Conservation (phyloP, 2,113 vertebrate species). For the Siphamia tubifer region DNA sequence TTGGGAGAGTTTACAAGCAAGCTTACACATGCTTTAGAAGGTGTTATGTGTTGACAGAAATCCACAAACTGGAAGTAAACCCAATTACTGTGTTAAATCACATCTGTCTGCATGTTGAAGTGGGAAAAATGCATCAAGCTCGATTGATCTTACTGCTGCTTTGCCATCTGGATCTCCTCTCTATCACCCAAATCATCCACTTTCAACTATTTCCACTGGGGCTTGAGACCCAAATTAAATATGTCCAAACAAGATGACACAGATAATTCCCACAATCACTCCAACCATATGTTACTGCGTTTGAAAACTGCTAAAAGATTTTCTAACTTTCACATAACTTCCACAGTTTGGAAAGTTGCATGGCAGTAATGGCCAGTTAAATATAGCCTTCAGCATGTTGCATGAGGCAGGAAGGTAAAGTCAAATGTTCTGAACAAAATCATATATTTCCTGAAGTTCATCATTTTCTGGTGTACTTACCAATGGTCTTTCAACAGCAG, state of each 20-base stretch:
- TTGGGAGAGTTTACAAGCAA: constrained; percentile 5
- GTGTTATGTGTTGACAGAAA: constrained; percentile 62
- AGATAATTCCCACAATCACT: constrained; percentile 86
- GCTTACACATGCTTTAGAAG: constrained; percentile 16
- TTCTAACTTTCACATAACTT: constrained; percentile 83
- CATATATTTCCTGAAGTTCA: constrained; percentile 3
- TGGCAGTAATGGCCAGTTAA: constrained; percentile 36
- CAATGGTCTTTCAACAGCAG: not conserved
- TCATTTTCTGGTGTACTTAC: not conserved
- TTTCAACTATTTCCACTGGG: constrained; percentile 80
- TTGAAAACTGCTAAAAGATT: constrained; percentile 78
- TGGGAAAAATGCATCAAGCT: constrained; percentile 66
- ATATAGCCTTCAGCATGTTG: constrained; percentile 12
- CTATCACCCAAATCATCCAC: constrained; percentile 74
- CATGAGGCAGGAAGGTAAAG: not conserved
- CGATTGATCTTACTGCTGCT: constrained; percentile 71
- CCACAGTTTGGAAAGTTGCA: constrained; percentile 66
- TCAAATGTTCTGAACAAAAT: not conserved
- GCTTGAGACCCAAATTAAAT: constrained; percentile 86
- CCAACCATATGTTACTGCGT: constrained; percentile 86
- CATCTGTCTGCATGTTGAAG: constrained; percentile 69
- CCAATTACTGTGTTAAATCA: constrained; percentile 69
- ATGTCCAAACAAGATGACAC: constrained; percentile 83
- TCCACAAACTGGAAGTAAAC: constrained; percentile 47
- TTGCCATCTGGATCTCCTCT: constrained; percentile 75